Base-by-base conservation (phyloP, 2,888 invertebrate genomes). In the Ashinkailepas kermadecensis region DNA sequence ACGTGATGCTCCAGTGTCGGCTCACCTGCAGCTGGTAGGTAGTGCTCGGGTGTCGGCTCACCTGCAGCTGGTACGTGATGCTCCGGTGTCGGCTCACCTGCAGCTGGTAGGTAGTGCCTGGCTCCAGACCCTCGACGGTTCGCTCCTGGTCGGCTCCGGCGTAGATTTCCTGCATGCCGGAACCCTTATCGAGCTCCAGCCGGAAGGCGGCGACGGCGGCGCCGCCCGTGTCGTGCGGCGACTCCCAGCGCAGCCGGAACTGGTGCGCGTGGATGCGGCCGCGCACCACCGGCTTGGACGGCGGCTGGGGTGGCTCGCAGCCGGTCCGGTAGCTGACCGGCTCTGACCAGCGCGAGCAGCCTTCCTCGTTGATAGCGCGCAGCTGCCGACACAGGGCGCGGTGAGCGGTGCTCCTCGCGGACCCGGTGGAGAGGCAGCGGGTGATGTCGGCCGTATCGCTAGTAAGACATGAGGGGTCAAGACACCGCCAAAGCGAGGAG, bases 201-300 rank as follows among this genome's bases (percentile, higher is more conserved):
- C 90, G 90, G 87, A 93, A 94, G 82, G 89, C 89, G 81, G 90
- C 89, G 83, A 94, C 90, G 81, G 91, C 90, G 39, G 92, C 91
- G 78, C 95, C 95, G 74, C 94, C 95, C 85, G 91, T 91, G 85
- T 94, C 93, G 23, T 88, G 86, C 0, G 95, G 94, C 78, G 93
- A 91, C 83, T 94, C 94, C 96, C 96, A 96, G 85, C 92, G 91
- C 83, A 95, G 90, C 85, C 92, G 92, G 87, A 95, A 94, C 84
- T 91, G 91, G 84, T 93, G 92, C 82, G 95, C 91, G 87, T 94
- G 93, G 78, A 94, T 91, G 86, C 93, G 92, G 81, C 95, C 95
- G 86, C 95, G 95, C 25, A 94, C 90, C 84, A 90, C 87, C 7
- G 94, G 95, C 85, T 93, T 92, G 13, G 92, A 90, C 56, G 96